These are phyloP conservation scores for Zoanthus sansibaricus DNA, from an alignment of 92 coral and sea anemone genomes.

Conservation along the genomic window DNA sequence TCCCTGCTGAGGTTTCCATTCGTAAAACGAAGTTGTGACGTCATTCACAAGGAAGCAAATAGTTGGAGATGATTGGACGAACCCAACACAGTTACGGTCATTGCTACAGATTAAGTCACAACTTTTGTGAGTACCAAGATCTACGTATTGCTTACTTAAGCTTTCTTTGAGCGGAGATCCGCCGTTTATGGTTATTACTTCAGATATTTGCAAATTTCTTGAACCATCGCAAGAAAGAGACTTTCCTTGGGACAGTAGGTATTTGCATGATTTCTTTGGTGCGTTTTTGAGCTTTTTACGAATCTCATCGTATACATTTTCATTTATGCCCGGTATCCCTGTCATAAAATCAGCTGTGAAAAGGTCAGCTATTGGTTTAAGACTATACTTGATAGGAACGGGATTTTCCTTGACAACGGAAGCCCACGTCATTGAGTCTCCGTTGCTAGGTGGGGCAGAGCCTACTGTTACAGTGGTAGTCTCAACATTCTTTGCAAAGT, in stretches of 20 bases:
- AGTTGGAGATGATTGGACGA: too few relatives aligned
- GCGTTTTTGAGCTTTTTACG: neutral
- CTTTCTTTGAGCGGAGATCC: neutral
- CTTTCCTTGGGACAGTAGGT: neutral
- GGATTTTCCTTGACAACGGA: constrained; percentile 58
- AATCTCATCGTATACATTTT: neutral
- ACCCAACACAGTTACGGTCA: neutral
- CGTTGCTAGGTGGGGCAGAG: constrained; percentile 68
- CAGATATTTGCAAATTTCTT: neutral
- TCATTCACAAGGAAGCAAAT: neutral
- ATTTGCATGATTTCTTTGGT: constrained; percentile 3
- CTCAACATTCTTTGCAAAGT: constrained; percentile 52
- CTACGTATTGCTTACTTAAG: neutral
- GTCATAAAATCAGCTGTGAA: constrained; percentile 50
- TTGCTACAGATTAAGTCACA: neutral
- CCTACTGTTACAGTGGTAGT: constrained; percentile 65
- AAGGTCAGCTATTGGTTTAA: constrained; percentile 45
- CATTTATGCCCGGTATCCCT: neutral
- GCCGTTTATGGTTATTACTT: neutral
- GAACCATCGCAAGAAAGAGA: neutral
- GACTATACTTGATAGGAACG: constrained; percentile 61
- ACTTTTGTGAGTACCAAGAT: neutral
- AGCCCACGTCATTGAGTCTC: constrained; percentile 71
- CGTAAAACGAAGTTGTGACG: neutral
- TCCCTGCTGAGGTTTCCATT: neutral